phyloP scores from a whole-genome alignment of 2,797 vertebrate genomes.

The Sebastes kiyomatsui region DNA sequence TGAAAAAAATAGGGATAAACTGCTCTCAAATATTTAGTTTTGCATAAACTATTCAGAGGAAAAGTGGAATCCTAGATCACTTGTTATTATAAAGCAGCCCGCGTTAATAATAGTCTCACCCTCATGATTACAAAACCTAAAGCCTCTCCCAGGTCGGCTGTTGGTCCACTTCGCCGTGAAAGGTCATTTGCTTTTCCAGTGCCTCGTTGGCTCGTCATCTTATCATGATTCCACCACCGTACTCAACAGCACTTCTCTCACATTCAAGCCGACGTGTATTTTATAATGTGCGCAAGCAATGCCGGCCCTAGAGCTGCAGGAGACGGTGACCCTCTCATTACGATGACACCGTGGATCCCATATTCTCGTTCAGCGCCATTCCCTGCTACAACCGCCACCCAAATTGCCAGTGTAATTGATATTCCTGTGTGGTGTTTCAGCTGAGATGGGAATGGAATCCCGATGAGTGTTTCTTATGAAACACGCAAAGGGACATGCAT shows the following conservation, averaged over 20 bases:
- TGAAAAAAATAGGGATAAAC: background rate
- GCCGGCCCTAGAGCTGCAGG: constrained; percentile 26
- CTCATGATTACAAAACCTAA: background rate
- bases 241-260: constrained; percentile 18
- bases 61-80: constrained; percentile 1
- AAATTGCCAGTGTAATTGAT: constrained; percentile 76
- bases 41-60: constrained; percentile 11
- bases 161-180: constrained; percentile 4
- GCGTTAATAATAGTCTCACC: background rate
- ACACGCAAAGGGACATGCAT: constrained; percentile 76
- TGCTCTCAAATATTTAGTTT: constrained; percentile 5
- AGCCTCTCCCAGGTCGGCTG: background rate
- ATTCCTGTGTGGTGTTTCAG: constrained; percentile 75
- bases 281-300: constrained; percentile 34
- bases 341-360: constrained; percentile 50
- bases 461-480: constrained; percentile 79
- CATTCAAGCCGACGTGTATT: constrained; percentile 34
- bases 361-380: constrained; percentile 41
- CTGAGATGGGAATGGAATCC: constrained; percentile 72
- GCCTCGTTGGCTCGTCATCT: background rate
- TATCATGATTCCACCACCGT: constrained; percentile 18
- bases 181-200: constrained; percentile 22
- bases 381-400: constrained; percentile 52
- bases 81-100: background rate
- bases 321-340: constrained; percentile 63